Base-by-base conservation (phyloP, 1,140 invertebrate species). In the Zophobas morio region DNA sequence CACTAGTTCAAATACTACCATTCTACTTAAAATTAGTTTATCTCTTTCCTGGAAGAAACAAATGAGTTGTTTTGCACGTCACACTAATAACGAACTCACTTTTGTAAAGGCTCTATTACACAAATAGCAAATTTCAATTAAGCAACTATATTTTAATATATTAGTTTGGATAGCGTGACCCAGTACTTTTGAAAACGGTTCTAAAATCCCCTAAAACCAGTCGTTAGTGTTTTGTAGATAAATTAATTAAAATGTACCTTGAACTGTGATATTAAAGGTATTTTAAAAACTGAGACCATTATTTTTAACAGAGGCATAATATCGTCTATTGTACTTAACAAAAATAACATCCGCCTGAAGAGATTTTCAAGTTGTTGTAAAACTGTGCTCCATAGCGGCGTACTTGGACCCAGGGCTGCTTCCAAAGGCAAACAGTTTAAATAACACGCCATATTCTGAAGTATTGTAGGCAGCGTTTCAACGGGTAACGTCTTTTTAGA, bases 181-280 rank as follows among this genome's bases (percentile, higher is more conserved):
- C 35, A 99, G 85, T 60, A 99, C 92, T 89, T 99, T 99, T 0
- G 96, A 95, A 85, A 99, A 98, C n/a, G 97, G 95, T 84, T 99
- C 98, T 75, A 99, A 86, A 84, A 97, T 92, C 37, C 90, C 90
- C 92, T 92, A 82, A 80, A 89, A 87, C 35, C 32, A 53, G 20
- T 20, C 20, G 20, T 20, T 20, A 20, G 20, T 20, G 20, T 20
- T 20, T 20, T 20, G n/a, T 37, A 74, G 6, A 20, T 20, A 70
- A 46, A 40, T 39, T 34, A 42, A 56, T 71, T 47, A 6, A 42
- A 71, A 8, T 3, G n/a, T 86, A 96, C 95, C 90, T 96, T 96
- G 80, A 91, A 92, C 82, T 92, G 91, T 20, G 91, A 89, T 46
- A 97, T 94, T 6, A 93, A 92, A 40, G 96, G 96, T 6, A 98